Conservation (phyloP, 1,140 invertebrate species). For the Drosophila kurseongensis region DNA sequence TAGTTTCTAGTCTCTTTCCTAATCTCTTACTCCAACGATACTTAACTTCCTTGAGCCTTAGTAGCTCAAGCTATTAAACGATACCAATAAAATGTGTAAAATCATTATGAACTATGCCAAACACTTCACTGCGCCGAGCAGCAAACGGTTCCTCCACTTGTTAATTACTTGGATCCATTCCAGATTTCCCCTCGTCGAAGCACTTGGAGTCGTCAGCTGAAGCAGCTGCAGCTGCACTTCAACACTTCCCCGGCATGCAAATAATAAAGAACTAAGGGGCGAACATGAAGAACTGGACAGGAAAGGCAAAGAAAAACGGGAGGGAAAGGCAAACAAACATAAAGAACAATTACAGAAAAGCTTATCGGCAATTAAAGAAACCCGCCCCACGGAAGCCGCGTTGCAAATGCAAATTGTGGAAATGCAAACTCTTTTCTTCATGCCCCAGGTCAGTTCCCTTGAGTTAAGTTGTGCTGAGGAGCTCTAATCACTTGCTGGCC, state of each 20-base stretch:
- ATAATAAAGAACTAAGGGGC: slow-evolving; percentile 41
- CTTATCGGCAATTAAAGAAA: slow-evolving; percentile 49
- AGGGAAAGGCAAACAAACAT: slow-evolving; percentile 59
- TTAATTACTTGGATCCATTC: slow-evolving; percentile 53
- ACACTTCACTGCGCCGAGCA: slow-evolving; percentile 26
- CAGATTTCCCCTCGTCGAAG: slow-evolving; percentile 23
- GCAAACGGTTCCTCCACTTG: slow-evolving; percentile 17
- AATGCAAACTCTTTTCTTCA: slow-evolving; percentile 22
- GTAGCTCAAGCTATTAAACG: slow-evolving; percentile 7
- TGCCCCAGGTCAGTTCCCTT: slow-evolving; percentile 37
- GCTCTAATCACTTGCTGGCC: slow-evolving; percentile 37
- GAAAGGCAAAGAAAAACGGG: not conserved
- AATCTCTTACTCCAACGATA: not conserved
- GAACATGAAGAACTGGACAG: not conserved
- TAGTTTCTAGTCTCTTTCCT: too few relatives aligned
- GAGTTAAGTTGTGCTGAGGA: not conserved
- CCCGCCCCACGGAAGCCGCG: slow-evolving; percentile 40
- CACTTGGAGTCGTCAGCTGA: slow-evolving; percentile 25
- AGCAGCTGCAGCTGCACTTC: slow-evolving; percentile 51
- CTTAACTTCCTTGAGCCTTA: not conserved
- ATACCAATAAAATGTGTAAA: slow-evolving; percentile 33
- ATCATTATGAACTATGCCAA: slow-evolving; percentile 44
- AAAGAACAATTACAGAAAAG: slow-evolving; percentile 48
- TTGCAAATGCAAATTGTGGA: slow-evolving; percentile 37
- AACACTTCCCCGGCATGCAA: slow-evolving; percentile 53